Conservation (phyloP, 2,113 vertebrate genomes). For the Myotis yumanensis region DNA sequence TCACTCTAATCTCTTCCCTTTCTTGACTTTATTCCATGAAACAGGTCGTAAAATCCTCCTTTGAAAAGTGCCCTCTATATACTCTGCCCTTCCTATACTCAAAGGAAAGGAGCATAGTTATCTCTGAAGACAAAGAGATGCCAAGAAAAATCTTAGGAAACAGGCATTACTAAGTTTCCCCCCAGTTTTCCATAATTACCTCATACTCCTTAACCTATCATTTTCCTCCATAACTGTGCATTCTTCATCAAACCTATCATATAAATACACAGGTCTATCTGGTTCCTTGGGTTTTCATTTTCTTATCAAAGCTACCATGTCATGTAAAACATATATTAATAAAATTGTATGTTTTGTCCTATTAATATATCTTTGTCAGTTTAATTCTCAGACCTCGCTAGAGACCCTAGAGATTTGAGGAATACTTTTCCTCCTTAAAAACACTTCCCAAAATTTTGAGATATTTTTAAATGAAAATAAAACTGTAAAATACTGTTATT, state of each 20-base stretch:
- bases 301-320: not conserved
- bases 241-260: not conserved
- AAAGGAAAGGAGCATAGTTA: not conserved
- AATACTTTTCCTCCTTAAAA: not conserved
- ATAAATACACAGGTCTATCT: not conserved
- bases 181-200: not conserved
- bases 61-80: not conserved
- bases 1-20: not conserved
- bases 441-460: not conserved
- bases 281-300: not conserved
- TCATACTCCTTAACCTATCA: not conserved
- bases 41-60: not conserved
- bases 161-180: not conserved
- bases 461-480: not conserved
- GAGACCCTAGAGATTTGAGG: not conserved
- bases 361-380: not conserved
- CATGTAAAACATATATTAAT: not conserved
- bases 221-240: not conserved
- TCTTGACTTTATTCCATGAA: not conserved
- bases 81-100: not conserved
- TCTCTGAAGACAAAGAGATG: not conserved
- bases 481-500: not conserved
- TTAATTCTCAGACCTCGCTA: not conserved
- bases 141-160: not conserved
- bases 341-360: not conserved